Percentiles rank a stretch among this genome's conserved stretches.
Evolutionary conservation across 1,140 invertebrate genomes (phyloP).

Genomic region (Drosophila littoralis): DNA sequence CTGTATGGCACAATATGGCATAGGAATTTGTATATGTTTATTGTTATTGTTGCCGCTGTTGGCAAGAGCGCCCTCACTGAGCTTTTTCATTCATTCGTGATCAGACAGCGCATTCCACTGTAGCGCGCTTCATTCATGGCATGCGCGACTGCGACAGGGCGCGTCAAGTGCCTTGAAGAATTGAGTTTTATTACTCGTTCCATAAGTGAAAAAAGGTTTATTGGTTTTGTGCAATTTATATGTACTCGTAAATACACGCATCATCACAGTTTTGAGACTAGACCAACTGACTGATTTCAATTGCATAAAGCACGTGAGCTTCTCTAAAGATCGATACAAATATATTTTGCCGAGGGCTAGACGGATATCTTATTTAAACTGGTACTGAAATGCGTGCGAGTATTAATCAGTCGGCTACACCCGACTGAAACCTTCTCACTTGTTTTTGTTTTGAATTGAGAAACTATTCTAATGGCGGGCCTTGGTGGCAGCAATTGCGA

Average conservation of each 20-base stretch:
- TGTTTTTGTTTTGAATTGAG: neutral
- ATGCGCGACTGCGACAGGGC: conserved; percentile 17
- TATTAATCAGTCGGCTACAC: too few relatives aligned
- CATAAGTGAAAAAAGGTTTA: too few relatives aligned
- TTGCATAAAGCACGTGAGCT: too few relatives aligned
- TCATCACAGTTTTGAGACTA: too few relatives aligned
- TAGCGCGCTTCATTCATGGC: conserved; percentile 38
- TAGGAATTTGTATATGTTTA: conserved; percentile 57
- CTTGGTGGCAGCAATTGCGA: conserved; percentile 48
- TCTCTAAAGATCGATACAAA: too few relatives aligned
- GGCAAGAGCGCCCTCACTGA: conserved; percentile 31
- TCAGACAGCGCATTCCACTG: conserved; percentile 37
- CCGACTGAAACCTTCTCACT: neutral
- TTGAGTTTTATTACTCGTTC: neutral
- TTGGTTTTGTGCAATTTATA: too few relatives aligned
- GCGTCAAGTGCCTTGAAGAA: conserved; percentile 35
- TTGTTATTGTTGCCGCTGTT: conserved; percentile 53
- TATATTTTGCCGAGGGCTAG: too few relatives aligned
- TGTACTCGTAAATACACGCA: too few relatives aligned
- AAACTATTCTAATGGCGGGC: conserved; percentile 57
- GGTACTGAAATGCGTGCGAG: too few relatives aligned
- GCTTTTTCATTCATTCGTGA: conserved; percentile 49
- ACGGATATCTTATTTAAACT: too few relatives aligned
- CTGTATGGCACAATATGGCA: conserved; percentile 52
- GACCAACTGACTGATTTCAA: too few relatives aligned